Percentiles rank a stretch among this genome's conserved stretches.
Evolutionary conservation across 2,888 invertebrate genomes (phyloP).

Genomic region (Amphimallon solstitiale): DNA sequence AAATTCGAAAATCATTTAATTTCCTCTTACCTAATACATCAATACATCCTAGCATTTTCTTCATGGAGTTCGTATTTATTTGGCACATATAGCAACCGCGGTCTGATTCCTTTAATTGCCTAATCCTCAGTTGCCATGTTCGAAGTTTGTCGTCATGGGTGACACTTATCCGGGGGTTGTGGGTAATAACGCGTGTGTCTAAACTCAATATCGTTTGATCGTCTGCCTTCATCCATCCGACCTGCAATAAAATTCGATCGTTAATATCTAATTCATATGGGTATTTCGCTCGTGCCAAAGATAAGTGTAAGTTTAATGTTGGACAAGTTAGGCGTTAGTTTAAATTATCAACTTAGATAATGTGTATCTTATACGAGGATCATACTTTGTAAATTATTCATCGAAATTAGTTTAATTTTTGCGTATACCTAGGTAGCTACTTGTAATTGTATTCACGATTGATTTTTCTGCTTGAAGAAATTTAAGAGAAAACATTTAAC

Average conservation of each 20-base stretch:
- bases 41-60: slow-evolving; percentile 80
- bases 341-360: no score
- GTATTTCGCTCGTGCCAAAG: no score
- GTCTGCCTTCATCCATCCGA: slow-evolving; percentile 80
- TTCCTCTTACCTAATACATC: slow-evolving; percentile 79
- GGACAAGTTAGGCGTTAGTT: no score
- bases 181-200: slow-evolving; percentile 78
- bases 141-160: slow-evolving; percentile 76
- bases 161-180: slow-evolving; percentile 77
- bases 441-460: no score
- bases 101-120: slow-evolving; percentile 77
- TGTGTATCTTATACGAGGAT: no score
- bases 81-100: slow-evolving; percentile 85
- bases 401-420: no score
- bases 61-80: slow-evolving; percentile 81
- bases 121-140: slow-evolving; percentile 79
- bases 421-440: no score
- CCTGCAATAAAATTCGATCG: slow-evolving; percentile 64
- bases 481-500: no score
- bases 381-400: no score
- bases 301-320: no score
- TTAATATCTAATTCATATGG: no score
- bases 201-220: slow-evolving; percentile 81
- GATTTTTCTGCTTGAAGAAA: no score
- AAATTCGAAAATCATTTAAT: not conserved